A percentile compares a stretch with the other conserved stretches of the same genome.
phyloP scores from a whole-genome alignment of 2,113 vertebrate species.

The Harpagus bidentatus region DNA sequence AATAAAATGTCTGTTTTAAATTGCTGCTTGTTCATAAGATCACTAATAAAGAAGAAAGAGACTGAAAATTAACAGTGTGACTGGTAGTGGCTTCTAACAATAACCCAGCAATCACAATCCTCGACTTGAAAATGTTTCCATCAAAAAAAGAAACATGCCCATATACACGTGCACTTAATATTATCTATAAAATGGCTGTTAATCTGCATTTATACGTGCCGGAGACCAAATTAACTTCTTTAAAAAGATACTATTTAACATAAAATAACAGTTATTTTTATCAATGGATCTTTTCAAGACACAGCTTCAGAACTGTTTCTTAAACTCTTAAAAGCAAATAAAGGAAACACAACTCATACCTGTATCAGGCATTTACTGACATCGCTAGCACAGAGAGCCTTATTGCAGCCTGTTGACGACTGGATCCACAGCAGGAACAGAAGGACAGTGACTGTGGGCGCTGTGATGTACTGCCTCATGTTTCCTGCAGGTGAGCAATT shows the following conservation, averaged over 20 bases:
- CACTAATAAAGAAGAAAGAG: background rate
- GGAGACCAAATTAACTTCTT: background rate
- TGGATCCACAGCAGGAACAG: conserved; percentile 79
- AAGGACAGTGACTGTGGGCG: conserved; percentile 64
- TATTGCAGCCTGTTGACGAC: conserved; percentile 85
- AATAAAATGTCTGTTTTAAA: background rate
- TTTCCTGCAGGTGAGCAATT: conserved; percentile 33
- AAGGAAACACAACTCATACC: conserved; percentile 65
- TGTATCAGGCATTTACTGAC: conserved; percentile 99
- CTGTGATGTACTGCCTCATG: conserved; percentile 79
- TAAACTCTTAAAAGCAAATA: background rate
- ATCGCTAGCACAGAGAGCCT: conserved; percentile 95
- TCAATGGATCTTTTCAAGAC: background rate
- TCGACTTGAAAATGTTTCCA: background rate
- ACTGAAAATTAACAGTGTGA: background rate
- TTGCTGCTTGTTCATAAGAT: background rate
- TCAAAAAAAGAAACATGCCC: background rate
- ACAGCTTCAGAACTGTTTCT: background rate
- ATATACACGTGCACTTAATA: background rate
- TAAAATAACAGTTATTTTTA: background rate
- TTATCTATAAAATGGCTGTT: background rate
- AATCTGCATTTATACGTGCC: background rate
- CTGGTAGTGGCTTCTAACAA: background rate
- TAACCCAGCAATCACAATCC: background rate
- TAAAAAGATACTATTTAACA: background rate